Conservation (phyloP, 2,113 vertebrate genomes). For the Alligator mississippiensis region DNA sequence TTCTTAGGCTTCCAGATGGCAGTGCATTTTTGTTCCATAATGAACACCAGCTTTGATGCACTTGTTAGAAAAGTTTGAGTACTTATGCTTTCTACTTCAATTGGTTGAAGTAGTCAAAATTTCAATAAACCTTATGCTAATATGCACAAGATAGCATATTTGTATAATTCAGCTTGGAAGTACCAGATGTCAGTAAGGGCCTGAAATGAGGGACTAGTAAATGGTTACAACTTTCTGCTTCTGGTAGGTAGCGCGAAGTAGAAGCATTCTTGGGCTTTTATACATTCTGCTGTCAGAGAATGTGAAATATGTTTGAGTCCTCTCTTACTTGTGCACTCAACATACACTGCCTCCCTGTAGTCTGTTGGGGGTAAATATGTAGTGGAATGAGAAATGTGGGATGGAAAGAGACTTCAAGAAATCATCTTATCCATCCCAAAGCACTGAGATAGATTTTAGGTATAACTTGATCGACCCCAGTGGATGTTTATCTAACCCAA, state of each 20-base stretch:
- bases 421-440: too few relatives aligned
- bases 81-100: conserved; percentile 14
- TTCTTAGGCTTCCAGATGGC: background rate
- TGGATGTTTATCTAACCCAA: too few relatives aligned
- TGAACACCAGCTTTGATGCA: background rate
- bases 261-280: background rate
- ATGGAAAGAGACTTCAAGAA: too few relatives aligned
- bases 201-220: conserved; percentile 55
- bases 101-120: conserved; percentile 55
- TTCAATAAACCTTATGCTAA: conserved; percentile 50
- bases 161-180: conserved; percentile 14
- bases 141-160: conserved; percentile 4
- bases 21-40: background rate
- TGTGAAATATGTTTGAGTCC: too few relatives aligned
- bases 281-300: too few relatives aligned
- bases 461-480: too few relatives aligned
- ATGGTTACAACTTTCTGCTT: conserved; percentile 50
- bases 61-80: background rate
- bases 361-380: background rate
- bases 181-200: conserved; percentile 41
- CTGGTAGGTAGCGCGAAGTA: background rate
- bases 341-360: background rate
- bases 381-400: background rate
- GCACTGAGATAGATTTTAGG: too few relatives aligned
- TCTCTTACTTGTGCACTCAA: too few relatives aligned